Evolutionary conservation across 1,140 invertebrate genomes (phyloP).

Genomic region (Acromyrmex charruanus): DNA sequence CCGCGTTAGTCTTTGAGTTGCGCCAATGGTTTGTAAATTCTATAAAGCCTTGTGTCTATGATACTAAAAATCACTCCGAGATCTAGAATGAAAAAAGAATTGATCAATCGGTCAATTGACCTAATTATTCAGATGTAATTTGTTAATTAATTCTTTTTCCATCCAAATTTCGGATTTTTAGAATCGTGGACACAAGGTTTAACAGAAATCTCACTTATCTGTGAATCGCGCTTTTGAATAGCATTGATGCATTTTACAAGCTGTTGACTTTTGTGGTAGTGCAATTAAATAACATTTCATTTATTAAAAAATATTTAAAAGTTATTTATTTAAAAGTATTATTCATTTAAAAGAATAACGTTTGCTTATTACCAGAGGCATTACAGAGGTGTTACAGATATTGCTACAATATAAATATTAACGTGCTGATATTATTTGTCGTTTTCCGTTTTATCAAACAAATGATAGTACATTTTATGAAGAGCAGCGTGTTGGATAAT

Average conservation of each 20-base stretch:
- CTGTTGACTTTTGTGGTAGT: not conserved
- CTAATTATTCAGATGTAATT: too few species aligned
- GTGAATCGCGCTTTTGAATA: not conserved
- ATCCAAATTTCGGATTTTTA: too few species aligned
- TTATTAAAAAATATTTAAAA: not conserved
- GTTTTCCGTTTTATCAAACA: slow-evolving; percentile 3
- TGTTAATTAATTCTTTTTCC: too few species aligned
- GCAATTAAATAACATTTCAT: not conserved
- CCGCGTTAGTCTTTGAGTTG: not conserved
- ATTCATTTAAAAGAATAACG: not conserved
- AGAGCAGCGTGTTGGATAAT: too few species aligned
- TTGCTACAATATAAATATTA: not conserved
- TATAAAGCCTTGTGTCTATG: too few species aligned
- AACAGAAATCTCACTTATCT: not conserved
- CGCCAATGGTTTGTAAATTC: not conserved
- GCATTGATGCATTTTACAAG: not conserved
- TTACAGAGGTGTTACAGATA: not conserved
- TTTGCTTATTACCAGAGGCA: not conserved
- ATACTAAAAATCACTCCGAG: too few species aligned
- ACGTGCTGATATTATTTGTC: not conserved
- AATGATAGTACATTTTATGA: not conserved
- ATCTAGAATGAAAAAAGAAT: too few species aligned
- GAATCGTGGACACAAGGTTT: too few species aligned
- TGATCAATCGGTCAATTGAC: too few species aligned
- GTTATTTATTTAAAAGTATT: not conserved